Evolutionary conservation across 2,888 invertebrate species (phyloP), one percentile per base, ranked within the genome.

Genomic region (Acronicta psi): DNA sequence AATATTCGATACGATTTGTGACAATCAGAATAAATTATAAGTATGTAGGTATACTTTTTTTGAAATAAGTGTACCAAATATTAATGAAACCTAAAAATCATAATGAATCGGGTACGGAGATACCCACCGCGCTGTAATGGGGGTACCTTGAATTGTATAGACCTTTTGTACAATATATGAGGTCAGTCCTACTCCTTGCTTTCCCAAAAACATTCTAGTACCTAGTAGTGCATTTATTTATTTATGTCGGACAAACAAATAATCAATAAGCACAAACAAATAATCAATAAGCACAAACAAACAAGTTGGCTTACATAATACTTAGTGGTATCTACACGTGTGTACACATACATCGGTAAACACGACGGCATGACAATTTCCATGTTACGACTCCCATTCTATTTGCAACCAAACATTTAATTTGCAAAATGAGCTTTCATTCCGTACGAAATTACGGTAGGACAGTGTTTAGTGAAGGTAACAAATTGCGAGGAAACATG

Each of bases 341-440:
- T 1, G 1, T 10, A 23, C 29, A 45, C 29, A 34, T 25, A 59
- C 56, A 65, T 60, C 56, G 42, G 71, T 72, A 59, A 62, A 69
- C 62, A 77, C 47, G 43, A 40, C 44, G 49, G 58, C 59, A 72
- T 71, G 59, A 75, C 71, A 73, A 64, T 70, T 67, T 63, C 56
- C 73, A 69, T 70, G 67, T 67, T 63, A 67, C 65, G 41, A 23
- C n/a, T 52, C 50, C 45, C 63, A 62, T 65, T 59, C 55, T 71
- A 68, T 74, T 70, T 64, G 47, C 51, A 59, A 57, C 63, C 49
- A 56, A 65, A 73, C 73, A 63, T 72, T 75, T 78, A 75, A 75
- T 78, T 69, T 69, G 47, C 58, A 58, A 69, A 71, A 71, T 69
- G 71, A 69, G 73, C 64, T 58, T 73, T 60, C 55, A 73, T 71